Evolutionary conservation across 2,888 invertebrate genomes (phyloP).

Genomic region (Dione vanillae): DNA sequence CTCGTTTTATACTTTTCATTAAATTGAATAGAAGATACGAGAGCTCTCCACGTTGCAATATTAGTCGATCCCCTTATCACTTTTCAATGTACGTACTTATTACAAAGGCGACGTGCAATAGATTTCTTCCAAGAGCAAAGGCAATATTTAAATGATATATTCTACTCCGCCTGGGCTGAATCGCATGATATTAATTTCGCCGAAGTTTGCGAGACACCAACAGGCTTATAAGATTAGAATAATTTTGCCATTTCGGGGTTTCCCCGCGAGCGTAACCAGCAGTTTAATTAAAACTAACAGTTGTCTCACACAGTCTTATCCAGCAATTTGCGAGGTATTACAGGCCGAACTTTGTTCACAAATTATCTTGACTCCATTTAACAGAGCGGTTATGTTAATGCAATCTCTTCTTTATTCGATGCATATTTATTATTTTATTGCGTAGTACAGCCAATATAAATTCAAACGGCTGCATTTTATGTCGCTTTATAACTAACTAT

Average conservation of each 20-base stretch:
- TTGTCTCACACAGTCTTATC: conserved; percentile 84
- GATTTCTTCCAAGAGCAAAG: conserved; percentile 1
- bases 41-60: conserved; percentile 58
- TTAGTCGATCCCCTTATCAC: conserved; percentile 52
- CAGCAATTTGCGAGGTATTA: conserved; percentile 84
- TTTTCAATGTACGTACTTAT: conserved; percentile 1
- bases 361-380: conserved; percentile 83
- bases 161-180: background rate
- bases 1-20: conserved; percentile 74
- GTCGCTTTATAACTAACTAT: conserved; percentile 49
- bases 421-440: conserved; percentile 76
- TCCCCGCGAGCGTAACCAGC: conserved; percentile 79
- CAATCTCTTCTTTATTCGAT: conserved; percentile 74
- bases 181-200: conserved; percentile 58
- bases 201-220: conserved; percentile 72
- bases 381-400: conserved; percentile 83
- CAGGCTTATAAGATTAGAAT: conserved; percentile 83
- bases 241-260: conserved; percentile 81
- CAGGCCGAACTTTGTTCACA: conserved; percentile 82
- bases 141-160: conserved; percentile 17
- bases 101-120: background rate
- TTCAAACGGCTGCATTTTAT: conserved; percentile 67
- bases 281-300: conserved; percentile 85
- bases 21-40: conserved; percentile 67
- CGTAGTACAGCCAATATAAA: conserved; percentile 68